Evolutionary conservation across 2,113 vertebrate genomes (phyloP).

Genomic region (Probosciger aterrimus): DNA sequence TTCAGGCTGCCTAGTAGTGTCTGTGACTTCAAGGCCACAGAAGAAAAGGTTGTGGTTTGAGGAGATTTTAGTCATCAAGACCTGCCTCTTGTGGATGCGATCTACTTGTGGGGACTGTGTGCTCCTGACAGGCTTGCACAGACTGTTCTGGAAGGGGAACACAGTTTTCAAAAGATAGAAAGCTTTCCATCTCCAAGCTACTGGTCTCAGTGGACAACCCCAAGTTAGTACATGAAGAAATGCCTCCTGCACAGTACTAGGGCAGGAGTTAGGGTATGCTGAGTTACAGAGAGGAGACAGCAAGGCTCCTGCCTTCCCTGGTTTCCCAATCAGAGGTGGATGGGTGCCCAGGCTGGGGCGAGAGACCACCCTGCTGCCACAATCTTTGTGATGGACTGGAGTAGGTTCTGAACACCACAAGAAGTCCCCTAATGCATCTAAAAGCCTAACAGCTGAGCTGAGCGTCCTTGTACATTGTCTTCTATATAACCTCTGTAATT

Average conservation of each 20-base stretch:
- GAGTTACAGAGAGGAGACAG: neutral
- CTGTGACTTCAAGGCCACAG: neutral
- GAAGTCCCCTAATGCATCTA: neutral
- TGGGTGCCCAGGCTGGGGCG: neutral
- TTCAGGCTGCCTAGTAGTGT: neutral
- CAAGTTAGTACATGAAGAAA: neutral
- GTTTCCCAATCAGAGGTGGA: neutral
- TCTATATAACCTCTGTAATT: neutral
- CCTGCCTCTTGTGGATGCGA: neutral
- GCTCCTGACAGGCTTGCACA: neutral
- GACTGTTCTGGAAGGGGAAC: neutral
- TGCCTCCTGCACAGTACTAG: neutral
- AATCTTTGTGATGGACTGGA: neutral
- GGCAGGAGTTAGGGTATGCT: neutral
- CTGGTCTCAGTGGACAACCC: neutral
- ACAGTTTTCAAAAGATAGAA: neutral
- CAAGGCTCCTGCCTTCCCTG: neutral
- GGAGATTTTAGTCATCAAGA: neutral
- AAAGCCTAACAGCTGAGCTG: neutral
- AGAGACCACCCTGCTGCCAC: neutral
- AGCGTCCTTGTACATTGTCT: neutral
- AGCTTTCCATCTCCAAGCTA: neutral
- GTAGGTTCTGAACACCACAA: neutral
- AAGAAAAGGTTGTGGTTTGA: neutral
- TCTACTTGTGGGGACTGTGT: neutral